Conservation (phyloP, 64 coral and sea anemone genomes). For the Montipora sp. region DNA sequence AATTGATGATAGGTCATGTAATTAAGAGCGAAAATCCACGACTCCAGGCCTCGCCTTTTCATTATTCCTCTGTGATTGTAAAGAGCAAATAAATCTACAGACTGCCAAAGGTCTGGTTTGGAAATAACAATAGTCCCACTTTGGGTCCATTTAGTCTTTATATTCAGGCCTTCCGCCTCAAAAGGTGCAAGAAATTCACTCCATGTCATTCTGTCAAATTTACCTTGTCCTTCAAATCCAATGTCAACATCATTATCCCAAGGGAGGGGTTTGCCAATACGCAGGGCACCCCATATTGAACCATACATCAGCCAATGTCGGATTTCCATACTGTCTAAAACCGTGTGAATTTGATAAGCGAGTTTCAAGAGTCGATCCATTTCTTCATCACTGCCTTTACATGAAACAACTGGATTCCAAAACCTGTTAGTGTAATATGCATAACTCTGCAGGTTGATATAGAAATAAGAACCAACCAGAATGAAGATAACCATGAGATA, state of each 20-base stretch:
- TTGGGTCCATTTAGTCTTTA: conserved; percentile 59
- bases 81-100: conserved; percentile 68
- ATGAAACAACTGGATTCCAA: conserved; percentile 22
- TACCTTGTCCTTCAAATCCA: conserved; percentile 55
- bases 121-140: conserved; percentile 61
- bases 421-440: conserved; percentile 22
- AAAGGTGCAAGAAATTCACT: conserved; percentile 47
- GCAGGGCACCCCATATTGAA: conserved; percentile 44
- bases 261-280: conserved; percentile 45
- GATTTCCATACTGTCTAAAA: conserved; percentile 28
- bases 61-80: conserved; percentile 59
- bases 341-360: conserved; percentile 35
- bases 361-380: conserved; percentile 12
- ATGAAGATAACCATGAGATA: not conserved
- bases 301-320: conserved; percentile 65
- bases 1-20: conserved; percentile 62
- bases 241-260: conserved; percentile 80
- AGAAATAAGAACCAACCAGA: not conserved
- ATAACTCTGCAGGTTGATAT: not conserved
- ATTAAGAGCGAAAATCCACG: conserved; percentile 58
- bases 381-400: conserved; percentile 27
- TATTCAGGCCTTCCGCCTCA: conserved; percentile 27
- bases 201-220: conserved; percentile 15
- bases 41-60: conserved; percentile 50
- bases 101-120: conserved; percentile 13